A percentile compares a stretch with the other conserved stretches of the same genome.
phyloP scores from a whole-genome alignment of 2,113 vertebrate genomes.

The Bubalus kerabau region DNA sequence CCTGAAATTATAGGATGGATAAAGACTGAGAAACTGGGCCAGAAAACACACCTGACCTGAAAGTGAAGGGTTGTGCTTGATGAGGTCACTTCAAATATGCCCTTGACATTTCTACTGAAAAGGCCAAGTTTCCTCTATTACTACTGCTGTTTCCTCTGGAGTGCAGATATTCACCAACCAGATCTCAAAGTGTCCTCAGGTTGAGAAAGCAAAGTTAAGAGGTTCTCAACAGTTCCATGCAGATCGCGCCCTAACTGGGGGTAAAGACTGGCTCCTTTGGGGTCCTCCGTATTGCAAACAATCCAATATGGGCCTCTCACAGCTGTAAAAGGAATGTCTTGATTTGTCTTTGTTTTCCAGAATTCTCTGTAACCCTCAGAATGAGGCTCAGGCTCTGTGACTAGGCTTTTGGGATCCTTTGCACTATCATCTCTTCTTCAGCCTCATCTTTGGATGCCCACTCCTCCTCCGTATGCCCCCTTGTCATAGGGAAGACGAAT shows the following conservation, averaged over 20 bases:
- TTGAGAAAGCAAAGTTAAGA: not conserved
- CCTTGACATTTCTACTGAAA: not conserved
- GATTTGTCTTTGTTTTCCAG: not conserved
- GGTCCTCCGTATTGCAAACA: not conserved
- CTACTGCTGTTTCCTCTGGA: not conserved
- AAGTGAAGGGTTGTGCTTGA: too few species aligned
- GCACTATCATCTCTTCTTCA: not conserved
- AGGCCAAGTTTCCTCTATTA: not conserved
- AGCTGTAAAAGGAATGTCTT: not conserved
- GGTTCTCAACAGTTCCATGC: not conserved
- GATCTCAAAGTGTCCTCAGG: not conserved
- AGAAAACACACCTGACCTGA: not conserved
- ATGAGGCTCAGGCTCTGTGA: not conserved
- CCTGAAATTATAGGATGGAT: not conserved
- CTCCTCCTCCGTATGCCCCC: not conserved
- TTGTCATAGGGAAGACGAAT: not conserved
- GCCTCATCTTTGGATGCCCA: not conserved
- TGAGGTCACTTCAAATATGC: not conserved
- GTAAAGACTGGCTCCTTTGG: not conserved
- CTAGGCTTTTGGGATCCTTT: not conserved
- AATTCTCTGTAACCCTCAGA: not conserved
- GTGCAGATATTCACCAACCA: not conserved
- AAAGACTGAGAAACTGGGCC: not conserved
- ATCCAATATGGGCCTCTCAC: too few species aligned
- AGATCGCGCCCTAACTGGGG: rapidly evolving